Conservation (phyloP, 2,888 invertebrate species). For the Conops quadrifasciatus region DNA sequence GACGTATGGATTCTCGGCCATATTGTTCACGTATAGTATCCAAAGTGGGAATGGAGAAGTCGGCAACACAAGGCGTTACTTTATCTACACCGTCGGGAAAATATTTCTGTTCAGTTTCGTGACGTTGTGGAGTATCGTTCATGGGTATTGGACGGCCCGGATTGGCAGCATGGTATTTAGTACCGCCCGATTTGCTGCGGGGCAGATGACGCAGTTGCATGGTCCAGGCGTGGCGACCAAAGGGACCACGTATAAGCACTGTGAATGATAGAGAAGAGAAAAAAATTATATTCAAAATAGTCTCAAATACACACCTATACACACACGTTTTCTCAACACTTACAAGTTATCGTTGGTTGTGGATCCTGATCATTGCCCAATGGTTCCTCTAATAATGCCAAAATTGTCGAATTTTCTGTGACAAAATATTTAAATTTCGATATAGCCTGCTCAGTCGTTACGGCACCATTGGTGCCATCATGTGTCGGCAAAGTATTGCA, state of each 20-base stretch:
- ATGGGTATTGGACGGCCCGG: conserved; percentile 80
- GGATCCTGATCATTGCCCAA: conserved; percentile 93
- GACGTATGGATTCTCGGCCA: conserved; percentile 67
- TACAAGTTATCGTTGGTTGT: conserved; percentile 84
- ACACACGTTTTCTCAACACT: conserved; percentile 39
- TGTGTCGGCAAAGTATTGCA: conserved; percentile 64
- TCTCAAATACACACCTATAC: not conserved
- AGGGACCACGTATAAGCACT: conserved; percentile 89
- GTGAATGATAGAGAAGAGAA: conserved; percentile 48
- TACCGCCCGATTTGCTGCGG: conserved; percentile 79
- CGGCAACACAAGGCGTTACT: conserved; percentile 85
- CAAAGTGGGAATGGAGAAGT: conserved; percentile 88
- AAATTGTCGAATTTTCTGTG: conserved; percentile 86
- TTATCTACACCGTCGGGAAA: conserved; percentile 84
- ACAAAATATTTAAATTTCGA: conserved; percentile 87
- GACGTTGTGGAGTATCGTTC: conserved; percentile 72
- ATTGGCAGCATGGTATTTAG: conserved; percentile 68
- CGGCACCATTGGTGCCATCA: conserved; percentile 46
- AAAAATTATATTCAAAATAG: not conserved
- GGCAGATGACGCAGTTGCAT: conserved; percentile 88
- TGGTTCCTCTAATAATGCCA: conserved; percentile 91
- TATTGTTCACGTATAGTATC: conserved; percentile 76
- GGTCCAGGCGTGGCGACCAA: conserved; percentile 95
- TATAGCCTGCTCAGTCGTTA: conserved; percentile 69
- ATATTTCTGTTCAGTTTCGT: conserved; percentile 76